Base-by-base conservation (phyloP, 2,888 invertebrate genomes). In the Lasioglossum vierecki region DNA sequence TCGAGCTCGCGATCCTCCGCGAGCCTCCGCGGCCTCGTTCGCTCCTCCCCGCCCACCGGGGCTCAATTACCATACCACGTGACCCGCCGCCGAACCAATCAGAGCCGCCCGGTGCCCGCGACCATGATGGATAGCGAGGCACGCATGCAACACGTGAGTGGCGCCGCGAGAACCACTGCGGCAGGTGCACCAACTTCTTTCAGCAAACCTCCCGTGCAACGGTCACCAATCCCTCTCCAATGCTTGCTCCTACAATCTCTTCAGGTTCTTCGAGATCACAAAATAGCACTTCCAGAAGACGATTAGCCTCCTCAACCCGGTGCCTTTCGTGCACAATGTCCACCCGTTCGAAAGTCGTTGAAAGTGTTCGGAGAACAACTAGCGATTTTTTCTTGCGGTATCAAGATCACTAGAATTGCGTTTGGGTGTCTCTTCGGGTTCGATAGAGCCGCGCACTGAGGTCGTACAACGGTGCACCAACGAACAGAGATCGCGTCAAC, bases 11-110 rank as follows among this genome's bases (percentile, higher is more conserved):
- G 91, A 89, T 91, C 88, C 85, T 90, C 90, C 88, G 89, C 92
- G 89, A 92, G 89, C 87, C 88, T 87, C 84, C 88, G 81, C 88
- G 88, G 88, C 84, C 90, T 88, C 91, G 91, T 91, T 90, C 89
- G 91, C 91, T 93, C 94, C 95, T 95, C 94, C 94, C 95, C 96
- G 96, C 96, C 96, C 95, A 95, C 96, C 93, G 95, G 94, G 94
- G 95, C 95, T 95, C 96, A 96, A 96, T 96, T 96, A 96, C 95
- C 96, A 95, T 95, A 95, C 95, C 97, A 97, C 96, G 97, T 97
- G 97, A 96, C 95, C 94, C 85, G 89, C 91, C 87, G 73, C 70
- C 83, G 86, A 90, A 93, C 95, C 94, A 95, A 95, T 95, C 94
- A 94, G 93, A 92, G 92, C 89, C 79, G 92, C 91, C 93, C 94